Base-by-base conservation (phyloP, 2,113 vertebrate genomes). In the Albula goreensis region DNA sequence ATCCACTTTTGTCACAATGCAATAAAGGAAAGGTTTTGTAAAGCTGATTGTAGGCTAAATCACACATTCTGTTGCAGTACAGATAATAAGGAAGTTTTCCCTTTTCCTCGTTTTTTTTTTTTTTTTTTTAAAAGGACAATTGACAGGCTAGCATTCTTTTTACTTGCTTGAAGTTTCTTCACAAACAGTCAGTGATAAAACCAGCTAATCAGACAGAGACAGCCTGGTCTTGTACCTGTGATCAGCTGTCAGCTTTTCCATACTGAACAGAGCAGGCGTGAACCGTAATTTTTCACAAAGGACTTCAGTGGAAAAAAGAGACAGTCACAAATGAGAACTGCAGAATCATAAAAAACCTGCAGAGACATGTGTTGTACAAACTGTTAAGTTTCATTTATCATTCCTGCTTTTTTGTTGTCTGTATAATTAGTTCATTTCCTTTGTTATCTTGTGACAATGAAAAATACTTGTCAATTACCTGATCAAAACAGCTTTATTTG, bases 131-230 rank as follows among this genome's bases (percentile, higher is more conserved):
- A 13, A 83, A 83, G 48, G 3, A 66, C 52, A 66, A 66, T 66
- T 83, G 82, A 48, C 82, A 83, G 57, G 56, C 25, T 66, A 12
- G 9, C n/a, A 49, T 83, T 22, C 12, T 60, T 83, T n/a, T 31
- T 7, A 25, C 25, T n/a, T 57, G 51, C 66, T 60, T 60, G 53
- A 56, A 63, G 31, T 83, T 31, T 41, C 31, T 63, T 51, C 22
- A 57, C 48, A 66, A 83, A 50, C 82, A 66, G 12, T 63, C 57
- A 49, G 66, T 66, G 82, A 60, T 11, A 41, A 66, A 52, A 56
- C 31, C 82, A 83, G 82, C 56, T 83, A 83, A 83, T 83, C 82
- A 83, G 56, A 49, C 82, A 83, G 50, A 60, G 56, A 63, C 53
- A 83, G 82, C 60, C 25, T 11, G 19, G 57, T 41, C 25, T 10